A percentile compares a stretch with the other conserved stretches of the same genome.
Conservation (phyloP, 2,888 invertebrate genomes). For the Hyposoter didymator region DNA sequence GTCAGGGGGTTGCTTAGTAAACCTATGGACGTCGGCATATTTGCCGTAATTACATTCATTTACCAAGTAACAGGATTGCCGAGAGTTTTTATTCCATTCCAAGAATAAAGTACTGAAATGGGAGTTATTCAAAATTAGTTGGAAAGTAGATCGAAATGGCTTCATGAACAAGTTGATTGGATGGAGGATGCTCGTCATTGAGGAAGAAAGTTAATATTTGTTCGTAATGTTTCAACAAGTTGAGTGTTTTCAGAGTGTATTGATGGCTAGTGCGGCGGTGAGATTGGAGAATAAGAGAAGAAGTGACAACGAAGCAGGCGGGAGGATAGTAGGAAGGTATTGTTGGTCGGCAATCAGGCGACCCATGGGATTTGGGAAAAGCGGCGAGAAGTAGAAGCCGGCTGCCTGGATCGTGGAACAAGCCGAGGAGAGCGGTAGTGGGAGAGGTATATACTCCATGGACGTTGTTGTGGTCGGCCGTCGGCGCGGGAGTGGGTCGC, state of each 20-base stretch:
- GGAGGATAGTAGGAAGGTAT: conserved; percentile 56
- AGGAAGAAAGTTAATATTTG: conserved; percentile 19
- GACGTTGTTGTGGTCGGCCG: conserved; percentile 72
- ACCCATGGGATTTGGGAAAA: conserved; percentile 65
- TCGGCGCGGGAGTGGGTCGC: conserved; percentile 72
- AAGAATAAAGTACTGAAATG: background rate
- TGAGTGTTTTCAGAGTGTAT: conserved; percentile 29
- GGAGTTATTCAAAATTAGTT: background rate
- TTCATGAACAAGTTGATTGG: background rate
- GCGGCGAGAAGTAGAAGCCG: conserved; percentile 44
- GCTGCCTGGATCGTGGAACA: conserved; percentile 26
- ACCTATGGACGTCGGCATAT: conserved; percentile 22
- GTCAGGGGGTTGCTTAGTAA: background rate
- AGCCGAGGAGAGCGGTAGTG: conserved; percentile 22
- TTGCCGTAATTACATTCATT: conserved; percentile 28
- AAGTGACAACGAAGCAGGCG: conserved; percentile 57
- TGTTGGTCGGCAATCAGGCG: conserved; percentile 68
- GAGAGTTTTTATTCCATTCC: conserved; percentile 3
- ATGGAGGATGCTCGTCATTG: background rate
- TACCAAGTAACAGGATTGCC: background rate
- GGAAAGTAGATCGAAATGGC: background rate
- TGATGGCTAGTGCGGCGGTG: conserved; percentile 17
- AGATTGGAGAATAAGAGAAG: conserved; percentile 65
- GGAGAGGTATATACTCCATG: conserved; percentile 53
- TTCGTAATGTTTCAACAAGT: conserved; percentile 57